A percentile compares a stretch with the other conserved stretches of the same genome.
phyloP scores from a whole-genome alignment of 2,797 vertebrate genomes.

The Crocodylus rhombifer region DNA sequence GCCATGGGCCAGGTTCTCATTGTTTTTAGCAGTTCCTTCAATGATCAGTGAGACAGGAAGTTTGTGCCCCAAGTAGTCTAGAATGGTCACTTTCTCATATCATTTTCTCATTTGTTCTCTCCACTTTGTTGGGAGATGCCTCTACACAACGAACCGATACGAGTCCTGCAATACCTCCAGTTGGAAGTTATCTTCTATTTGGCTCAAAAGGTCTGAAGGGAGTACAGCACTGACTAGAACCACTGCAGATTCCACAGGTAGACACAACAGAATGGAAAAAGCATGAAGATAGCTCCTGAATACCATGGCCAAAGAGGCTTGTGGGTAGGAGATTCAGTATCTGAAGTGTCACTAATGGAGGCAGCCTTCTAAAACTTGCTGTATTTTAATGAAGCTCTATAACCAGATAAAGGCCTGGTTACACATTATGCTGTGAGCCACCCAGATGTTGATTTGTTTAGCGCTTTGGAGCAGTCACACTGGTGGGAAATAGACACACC shows the following conservation, averaged over 20 bases:
- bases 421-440: background rate
- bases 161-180: background rate
- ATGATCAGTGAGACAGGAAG: accelerated
- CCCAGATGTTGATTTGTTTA: no score
- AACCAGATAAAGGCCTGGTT: background rate
- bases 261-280: no score
- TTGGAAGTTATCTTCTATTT: background rate
- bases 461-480: no score
- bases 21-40: background rate
- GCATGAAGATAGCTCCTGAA: background rate
- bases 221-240: background rate
- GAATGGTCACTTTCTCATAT: accelerated
- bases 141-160: accelerated
- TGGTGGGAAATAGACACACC: no score
- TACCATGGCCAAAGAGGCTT: background rate
- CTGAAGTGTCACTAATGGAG: background rate
- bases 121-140: background rate
- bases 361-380: background rate
- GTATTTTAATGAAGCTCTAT: background rate
- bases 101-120: background rate
- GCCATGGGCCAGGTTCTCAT: background rate
- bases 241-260: no score
- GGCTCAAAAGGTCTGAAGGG: background rate
- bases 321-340: background rate
- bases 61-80: background rate